Percentiles rank a stretch among this genome's conserved stretches.
phyloP scores from a whole-genome alignment of 2,888 invertebrate species.

The Isoperla grammatica region DNA sequence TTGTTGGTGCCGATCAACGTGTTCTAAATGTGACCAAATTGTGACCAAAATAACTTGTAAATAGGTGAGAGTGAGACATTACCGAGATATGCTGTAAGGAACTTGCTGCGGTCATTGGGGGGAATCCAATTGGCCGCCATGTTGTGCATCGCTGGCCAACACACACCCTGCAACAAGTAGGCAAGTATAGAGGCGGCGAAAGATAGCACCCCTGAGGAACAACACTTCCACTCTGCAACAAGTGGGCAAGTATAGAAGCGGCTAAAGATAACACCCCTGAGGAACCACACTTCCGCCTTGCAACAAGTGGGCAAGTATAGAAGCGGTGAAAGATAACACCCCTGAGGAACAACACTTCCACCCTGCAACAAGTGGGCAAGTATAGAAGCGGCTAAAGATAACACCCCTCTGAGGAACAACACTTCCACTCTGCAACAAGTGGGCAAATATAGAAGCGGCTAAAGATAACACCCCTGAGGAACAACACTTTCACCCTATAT shows the following conservation, averaged over 20 bases:
- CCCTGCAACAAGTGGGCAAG: too few species aligned
- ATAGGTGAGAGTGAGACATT: constrained; percentile 30
- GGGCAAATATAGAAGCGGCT: background rate
- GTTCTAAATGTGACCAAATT: too few species aligned
- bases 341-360: background rate
- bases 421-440: constrained; percentile 48
- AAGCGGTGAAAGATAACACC: background rate
- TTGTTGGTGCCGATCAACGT: too few species aligned
- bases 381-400: too few species aligned
- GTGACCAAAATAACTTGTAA: too few species aligned
- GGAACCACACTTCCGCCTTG: too few species aligned
- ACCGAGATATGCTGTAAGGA: constrained; percentile 58
- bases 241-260: too few species aligned
- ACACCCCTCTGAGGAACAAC: too few species aligned
- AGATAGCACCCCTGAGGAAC: background rate
- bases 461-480: background rate
- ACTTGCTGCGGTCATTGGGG: constrained; percentile 68
- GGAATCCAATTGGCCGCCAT: constrained; percentile 80
- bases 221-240: too few species aligned
- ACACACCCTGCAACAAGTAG: constrained; percentile 48
- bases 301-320: background rate
- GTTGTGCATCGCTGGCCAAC: constrained; percentile 73
- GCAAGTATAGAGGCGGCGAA: background rate
- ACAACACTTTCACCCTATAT: too few species aligned
- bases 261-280: too few species aligned